Percentiles rank a stretch among this genome's conserved stretches.
Evolutionary conservation across 2,113 vertebrate species (phyloP).

Genomic region (Chaetodon auriga): DNA sequence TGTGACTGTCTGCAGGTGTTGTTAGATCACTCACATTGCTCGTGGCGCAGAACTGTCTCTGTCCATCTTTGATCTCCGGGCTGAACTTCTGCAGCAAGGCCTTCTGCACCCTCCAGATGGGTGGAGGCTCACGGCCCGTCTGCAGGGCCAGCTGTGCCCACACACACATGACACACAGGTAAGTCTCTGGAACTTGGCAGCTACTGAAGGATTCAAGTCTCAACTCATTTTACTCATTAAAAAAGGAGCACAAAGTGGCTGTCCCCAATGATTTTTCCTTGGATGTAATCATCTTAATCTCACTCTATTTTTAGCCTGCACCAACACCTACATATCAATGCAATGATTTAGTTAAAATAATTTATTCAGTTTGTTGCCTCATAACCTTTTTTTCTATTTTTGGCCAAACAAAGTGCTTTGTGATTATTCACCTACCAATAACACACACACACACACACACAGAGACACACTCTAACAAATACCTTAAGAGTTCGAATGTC

Average conservation of each 20-base stretch:
- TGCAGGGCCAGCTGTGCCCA: slow-evolving; percentile 88
- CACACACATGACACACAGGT: slow-evolving; percentile 18
- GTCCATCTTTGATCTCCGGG: slow-evolving; percentile 94
- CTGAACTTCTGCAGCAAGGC: slow-evolving; percentile 95
- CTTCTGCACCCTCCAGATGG: slow-evolving; percentile 95
- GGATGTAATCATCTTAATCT: not conserved
- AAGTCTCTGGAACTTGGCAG: not conserved
- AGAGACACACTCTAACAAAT: not conserved
- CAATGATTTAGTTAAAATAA: not conserved
- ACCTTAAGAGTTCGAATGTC: slow-evolving; percentile 93
- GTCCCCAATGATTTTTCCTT: not conserved
- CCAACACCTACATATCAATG: rapidly evolving
- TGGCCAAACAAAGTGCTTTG: not conserved
- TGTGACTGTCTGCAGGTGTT: slow-evolving; percentile 11
- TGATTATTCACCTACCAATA: not conserved
- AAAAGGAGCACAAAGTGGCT: not conserved
- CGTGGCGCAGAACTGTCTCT: slow-evolving; percentile 94
- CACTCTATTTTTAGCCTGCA: not conserved
- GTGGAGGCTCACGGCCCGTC: slow-evolving; percentile 91
- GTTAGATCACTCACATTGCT: slow-evolving; percentile 89
- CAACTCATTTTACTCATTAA: not conserved
- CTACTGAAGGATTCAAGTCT: not conserved
- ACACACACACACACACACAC: not conserved
- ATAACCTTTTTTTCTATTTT: not conserved
- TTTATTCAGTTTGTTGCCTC: not conserved